Evolutionary conservation across 1,140 invertebrate species (phyloP).

Genomic region (Rhopalosiphum maidis): DNA sequence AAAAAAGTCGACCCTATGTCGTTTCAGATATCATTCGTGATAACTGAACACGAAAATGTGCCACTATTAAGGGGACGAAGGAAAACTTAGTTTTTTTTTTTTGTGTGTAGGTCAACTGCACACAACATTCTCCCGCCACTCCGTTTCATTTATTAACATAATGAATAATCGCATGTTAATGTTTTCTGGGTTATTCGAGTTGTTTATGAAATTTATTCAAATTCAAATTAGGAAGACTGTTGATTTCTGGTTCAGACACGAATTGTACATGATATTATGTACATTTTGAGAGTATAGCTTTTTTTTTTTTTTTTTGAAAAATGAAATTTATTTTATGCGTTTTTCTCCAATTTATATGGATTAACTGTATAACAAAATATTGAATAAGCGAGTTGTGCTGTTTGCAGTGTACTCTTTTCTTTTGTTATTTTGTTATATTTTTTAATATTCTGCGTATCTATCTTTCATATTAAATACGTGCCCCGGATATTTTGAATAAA

Average conservation of each 20-base stretch:
- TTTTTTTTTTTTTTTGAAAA: background rate
- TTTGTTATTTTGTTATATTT: too few species aligned
- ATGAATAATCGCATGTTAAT: slow-evolving; percentile 30
- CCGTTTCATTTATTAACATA: slow-evolving; percentile 50
- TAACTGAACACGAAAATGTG: slow-evolving; percentile 43
- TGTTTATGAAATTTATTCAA: background rate
- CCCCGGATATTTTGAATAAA: too few species aligned
- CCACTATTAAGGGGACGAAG: background rate
- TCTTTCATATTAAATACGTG: too few species aligned
- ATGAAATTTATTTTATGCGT: background rate
- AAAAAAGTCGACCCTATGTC: slow-evolving; percentile 40
- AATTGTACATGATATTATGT: background rate
- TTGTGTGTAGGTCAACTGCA: slow-evolving; percentile 29
- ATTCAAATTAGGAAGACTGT: background rate
- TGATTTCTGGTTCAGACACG: slow-evolving; percentile 17
- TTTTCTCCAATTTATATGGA: background rate
- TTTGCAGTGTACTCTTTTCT: too few species aligned
- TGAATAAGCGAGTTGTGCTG: too few species aligned
- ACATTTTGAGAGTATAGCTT: background rate
- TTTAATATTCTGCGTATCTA: too few species aligned
- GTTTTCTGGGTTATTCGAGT: slow-evolving; percentile 10
- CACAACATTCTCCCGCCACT: background rate
- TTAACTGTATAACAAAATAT: too few species aligned
- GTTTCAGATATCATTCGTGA: slow-evolving; percentile 37
- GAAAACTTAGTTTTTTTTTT: slow-evolving; percentile 25